Conservation (phyloP, 2,113 vertebrate species). For the Eupsittula cactorum region DNA sequence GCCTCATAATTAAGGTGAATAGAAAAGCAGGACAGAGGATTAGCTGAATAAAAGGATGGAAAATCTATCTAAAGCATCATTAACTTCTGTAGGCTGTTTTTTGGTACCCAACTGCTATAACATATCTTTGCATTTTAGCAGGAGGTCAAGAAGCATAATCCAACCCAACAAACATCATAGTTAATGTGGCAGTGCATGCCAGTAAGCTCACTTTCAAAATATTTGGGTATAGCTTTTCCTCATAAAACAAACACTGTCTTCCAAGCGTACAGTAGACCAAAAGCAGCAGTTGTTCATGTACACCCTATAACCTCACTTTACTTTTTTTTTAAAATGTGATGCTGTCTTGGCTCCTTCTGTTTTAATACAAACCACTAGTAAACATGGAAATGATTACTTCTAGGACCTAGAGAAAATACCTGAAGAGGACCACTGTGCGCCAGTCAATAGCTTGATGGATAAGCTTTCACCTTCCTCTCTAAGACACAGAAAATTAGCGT, state of each 20-base stretch:
- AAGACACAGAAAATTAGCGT: neutral
- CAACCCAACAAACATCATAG: neutral
- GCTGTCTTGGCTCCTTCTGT: neutral
- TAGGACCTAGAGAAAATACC: neutral
- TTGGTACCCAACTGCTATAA: neutral
- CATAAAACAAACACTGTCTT: neutral
- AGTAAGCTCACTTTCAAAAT: neutral
- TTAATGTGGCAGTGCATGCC: neutral
- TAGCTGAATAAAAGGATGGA: neutral
- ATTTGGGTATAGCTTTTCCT: neutral
- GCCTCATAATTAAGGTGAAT: neutral
- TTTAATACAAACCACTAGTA: neutral
- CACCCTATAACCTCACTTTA: neutral
- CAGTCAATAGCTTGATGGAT: neutral
- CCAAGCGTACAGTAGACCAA: neutral
- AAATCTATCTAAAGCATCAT: neutral
- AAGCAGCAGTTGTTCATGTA: neutral
- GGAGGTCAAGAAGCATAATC: neutral
- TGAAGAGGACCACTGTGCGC: accelerated
- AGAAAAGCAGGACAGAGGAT: neutral
- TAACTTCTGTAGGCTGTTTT: neutral
- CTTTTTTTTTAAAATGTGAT: neutral
- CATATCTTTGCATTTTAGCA: neutral
- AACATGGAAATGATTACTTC: neutral
- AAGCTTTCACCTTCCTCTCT: neutral